phyloP scores from a whole-genome alignment of 2,113 vertebrate species.

The Miniopterus natalensis region DNA sequence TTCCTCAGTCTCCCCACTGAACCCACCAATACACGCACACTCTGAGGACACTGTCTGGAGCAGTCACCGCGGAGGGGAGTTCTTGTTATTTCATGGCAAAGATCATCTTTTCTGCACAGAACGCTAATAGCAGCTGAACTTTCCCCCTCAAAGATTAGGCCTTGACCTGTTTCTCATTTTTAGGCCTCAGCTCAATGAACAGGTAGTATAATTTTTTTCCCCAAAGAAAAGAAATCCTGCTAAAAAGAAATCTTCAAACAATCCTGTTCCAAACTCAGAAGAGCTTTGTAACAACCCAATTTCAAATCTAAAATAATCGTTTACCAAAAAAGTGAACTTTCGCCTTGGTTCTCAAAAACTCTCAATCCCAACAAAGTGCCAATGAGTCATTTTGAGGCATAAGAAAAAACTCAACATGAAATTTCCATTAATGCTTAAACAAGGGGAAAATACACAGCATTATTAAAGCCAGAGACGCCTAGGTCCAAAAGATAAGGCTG shows the following conservation, averaged over 20 bases:
- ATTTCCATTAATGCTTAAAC: not conserved
- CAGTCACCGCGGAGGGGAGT: accelerated
- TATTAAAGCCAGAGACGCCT: conserved; percentile 33
- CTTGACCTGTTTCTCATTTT: not conserved
- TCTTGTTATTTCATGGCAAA: not conserved
- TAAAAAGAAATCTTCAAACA: not conserved
- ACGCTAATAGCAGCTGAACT: not conserved
- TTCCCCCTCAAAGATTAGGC: not conserved
- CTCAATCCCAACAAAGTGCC: not conserved
- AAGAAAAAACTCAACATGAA: not conserved
- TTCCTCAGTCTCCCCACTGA: not conserved
- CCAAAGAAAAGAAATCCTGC: not conserved
- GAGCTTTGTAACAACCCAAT: not conserved
- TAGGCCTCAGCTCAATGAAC: not conserved
- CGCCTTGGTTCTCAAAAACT: not conserved
- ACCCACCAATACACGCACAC: not conserved
- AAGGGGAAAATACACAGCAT: not conserved
- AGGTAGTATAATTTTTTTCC: not conserved
- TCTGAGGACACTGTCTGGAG: not conserved
- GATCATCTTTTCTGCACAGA: not conserved
- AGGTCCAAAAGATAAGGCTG: conserved; percentile 42
- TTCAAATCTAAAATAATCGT: not conserved
- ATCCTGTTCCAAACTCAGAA: not conserved
- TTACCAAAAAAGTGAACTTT: not conserved
- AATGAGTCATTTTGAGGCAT: not conserved